Conservation (phyloP, 2,888 invertebrate genomes). For the Leucania comma region DNA sequence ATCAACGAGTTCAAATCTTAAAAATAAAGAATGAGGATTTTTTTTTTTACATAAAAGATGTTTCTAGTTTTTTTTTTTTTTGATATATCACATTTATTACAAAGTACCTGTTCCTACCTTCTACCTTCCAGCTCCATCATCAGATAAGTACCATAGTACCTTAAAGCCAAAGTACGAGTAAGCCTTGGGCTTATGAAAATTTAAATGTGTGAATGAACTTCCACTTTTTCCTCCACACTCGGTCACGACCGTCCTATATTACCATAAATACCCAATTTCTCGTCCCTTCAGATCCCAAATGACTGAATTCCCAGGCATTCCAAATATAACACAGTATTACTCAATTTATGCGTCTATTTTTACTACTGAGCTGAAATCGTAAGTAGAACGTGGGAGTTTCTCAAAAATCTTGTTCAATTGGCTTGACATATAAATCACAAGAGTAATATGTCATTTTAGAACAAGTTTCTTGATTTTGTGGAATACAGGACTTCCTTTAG, state of each 20-base stretch:
- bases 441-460: slow-evolving; percentile 20
- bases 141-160: too few relatives aligned
- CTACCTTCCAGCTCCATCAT: too few relatives aligned
- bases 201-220: too few relatives aligned
- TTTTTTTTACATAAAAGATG: too few relatives aligned
- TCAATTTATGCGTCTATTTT: slow-evolving; percentile 43
- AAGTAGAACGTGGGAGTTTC: slow-evolving; percentile 33
- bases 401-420: slow-evolving; percentile 43
- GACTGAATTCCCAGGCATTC: slow-evolving; percentile 34
- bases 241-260: slow-evolving; percentile 4
- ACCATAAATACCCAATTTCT: slow-evolving; percentile 14
- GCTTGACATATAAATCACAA: slow-evolving; percentile 40
- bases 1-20: too few relatives aligned
- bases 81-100: too few relatives aligned
- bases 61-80: too few relatives aligned
- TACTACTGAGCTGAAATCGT: slow-evolving; percentile 22
- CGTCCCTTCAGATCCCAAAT: slow-evolving; percentile 27
- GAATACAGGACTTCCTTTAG: slow-evolving; percentile 9
- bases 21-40: too few relatives aligned
- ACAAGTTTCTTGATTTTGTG: slow-evolving; percentile 25
- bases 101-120: too few relatives aligned
- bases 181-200: too few relatives aligned
- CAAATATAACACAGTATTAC: slow-evolving; percentile 41
- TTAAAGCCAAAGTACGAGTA: too few relatives aligned
- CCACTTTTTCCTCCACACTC: too few relatives aligned